phyloP scores from a whole-genome alignment of 2,888 invertebrate species.

The Xylocampa areola region DNA sequence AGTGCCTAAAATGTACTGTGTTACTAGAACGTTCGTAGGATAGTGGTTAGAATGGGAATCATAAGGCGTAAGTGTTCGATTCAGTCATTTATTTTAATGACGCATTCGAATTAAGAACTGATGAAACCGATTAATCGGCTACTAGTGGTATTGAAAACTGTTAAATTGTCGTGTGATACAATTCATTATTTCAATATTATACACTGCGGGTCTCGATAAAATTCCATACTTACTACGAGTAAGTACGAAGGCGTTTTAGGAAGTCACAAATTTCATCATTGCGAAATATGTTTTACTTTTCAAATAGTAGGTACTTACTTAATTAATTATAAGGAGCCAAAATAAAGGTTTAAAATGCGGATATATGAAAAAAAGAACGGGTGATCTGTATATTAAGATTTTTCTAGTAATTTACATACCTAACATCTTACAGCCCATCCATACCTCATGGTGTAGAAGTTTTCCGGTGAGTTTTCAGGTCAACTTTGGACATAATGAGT shows the following conservation, averaged over 20 bases:
- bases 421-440: slow-evolving; percentile 54
- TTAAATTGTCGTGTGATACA: neutral
- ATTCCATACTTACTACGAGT: too few relatives aligned
- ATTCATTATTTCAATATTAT: too few relatives aligned
- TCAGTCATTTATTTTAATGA: slow-evolving; percentile 23
- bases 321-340: too few relatives aligned
- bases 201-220: too few relatives aligned
- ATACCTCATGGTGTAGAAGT: slow-evolving; percentile 52
- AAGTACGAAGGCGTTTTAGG: too few relatives aligned
- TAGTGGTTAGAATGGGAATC: slow-evolving; percentile 22
- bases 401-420: neutral
- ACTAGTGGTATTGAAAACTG: neutral
- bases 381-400: neutral
- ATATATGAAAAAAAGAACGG: too few relatives aligned
- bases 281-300: too few relatives aligned
- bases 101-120: slow-evolving; percentile 8
- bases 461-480: slow-evolving; percentile 55
- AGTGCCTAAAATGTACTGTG: slow-evolving; percentile 24
- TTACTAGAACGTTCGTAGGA: slow-evolving; percentile 10
- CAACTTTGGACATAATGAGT: neutral
- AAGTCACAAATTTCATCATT: too few relatives aligned
- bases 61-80: slow-evolving; percentile 17
- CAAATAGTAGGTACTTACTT: too few relatives aligned
- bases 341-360: too few relatives aligned
- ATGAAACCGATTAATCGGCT: neutral